Base-by-base conservation (phyloP, 2,797 vertebrate species). In the Tragelaphus oryx region DNA sequence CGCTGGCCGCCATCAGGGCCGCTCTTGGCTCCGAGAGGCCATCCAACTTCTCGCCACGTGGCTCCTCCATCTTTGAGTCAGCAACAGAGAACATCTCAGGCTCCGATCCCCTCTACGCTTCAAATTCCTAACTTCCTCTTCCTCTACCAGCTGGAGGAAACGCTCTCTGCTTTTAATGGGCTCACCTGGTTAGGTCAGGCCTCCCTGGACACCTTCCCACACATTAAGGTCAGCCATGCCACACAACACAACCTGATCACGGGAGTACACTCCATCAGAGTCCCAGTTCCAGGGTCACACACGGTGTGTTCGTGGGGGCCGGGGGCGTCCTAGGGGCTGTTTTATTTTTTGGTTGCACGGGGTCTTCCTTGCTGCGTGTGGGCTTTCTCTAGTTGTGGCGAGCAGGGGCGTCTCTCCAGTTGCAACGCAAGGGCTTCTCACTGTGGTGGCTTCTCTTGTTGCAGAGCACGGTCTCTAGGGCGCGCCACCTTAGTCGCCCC, bases 251-350 rank as follows among this genome's bases (percentile, higher is more conserved):
- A 74, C 87, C 41, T 52, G 14, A 37, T 87, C 41, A 24, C 4
- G 2, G 74, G 6, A 13, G 33, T 52, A 11, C 48, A 52, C 52
- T 10, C 17, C 62, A 14, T 1, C 8, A 22, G 17, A 37, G 30
- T 54, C 55, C n/a, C 22, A 17, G 10, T 52, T 78, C 11, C 26
- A 68, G 81, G 52, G 18, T 48, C 82, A 46, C 33, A 12, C 11
- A 44, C 48, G 65, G 18, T 3, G 0, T 55, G 46, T 33, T 30
- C 60, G 0, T 0, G 3, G 37, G 33, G 24, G 7, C 8, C 13
- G 30, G 16, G 18, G n/a, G 11, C 8, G 18, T 16, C 18, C 30
- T 37, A 24, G 46, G 46, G 18, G 48, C 30, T 71, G 37, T 41
- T 24, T 41, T 12, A 26, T 2, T 4, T 71, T 71, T 71, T 22